Percentiles rank a stretch among this genome's conserved stretches.
Evolutionary conservation across 2,113 vertebrate species (phyloP).

Genomic region (Prunella himalayana): DNA sequence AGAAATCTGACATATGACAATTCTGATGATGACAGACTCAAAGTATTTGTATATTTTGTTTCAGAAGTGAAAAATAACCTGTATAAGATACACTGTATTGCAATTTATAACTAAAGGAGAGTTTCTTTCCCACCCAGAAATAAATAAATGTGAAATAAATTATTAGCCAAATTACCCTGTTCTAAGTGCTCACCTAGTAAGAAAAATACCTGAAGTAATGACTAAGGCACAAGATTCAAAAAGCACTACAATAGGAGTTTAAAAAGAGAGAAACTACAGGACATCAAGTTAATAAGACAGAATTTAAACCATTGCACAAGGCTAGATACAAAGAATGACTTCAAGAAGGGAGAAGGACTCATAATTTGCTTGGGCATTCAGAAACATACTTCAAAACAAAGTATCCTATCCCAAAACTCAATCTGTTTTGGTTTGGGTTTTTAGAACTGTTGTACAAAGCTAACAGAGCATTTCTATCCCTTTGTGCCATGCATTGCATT

Average conservation of each 20-base stretch:
- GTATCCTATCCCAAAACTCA: background rate
- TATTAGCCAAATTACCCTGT: background rate
- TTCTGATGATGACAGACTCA: accelerated
- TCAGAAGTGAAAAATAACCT: background rate
- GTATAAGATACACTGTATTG: background rate
- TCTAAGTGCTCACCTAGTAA: background rate
- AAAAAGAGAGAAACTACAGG: background rate
- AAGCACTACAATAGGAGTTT: background rate
- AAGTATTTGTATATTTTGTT: background rate
- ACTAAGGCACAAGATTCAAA: background rate
- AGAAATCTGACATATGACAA: background rate
- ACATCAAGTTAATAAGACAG: background rate
- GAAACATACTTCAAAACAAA: background rate
- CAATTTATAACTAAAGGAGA: background rate
- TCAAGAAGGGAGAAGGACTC: background rate
- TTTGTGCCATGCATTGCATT: accelerated
- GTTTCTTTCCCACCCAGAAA: background rate
- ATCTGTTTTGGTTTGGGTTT: background rate
- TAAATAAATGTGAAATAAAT: background rate
- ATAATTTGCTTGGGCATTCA: background rate
- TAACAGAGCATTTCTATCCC: background rate
- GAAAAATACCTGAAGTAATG: background rate
- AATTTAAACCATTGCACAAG: background rate
- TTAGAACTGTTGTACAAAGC: background rate
- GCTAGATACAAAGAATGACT: background rate